phyloP scores from a whole-genome alignment of 1,140 invertebrate genomes.

The Drosophila aff. region DNA sequence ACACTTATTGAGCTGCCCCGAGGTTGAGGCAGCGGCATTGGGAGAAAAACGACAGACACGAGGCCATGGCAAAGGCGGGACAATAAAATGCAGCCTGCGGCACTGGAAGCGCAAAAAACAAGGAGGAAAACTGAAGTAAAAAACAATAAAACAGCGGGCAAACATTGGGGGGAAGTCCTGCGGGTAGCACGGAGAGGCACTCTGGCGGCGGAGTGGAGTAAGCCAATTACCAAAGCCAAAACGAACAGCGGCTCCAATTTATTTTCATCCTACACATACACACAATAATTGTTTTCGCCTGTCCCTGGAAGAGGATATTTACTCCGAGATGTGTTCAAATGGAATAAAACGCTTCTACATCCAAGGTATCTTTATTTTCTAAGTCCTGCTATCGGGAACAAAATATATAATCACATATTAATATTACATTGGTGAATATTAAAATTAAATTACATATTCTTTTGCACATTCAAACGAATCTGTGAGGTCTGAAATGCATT shows the following conservation, averaged over 20 bases:
- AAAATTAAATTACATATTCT: too few species aligned
- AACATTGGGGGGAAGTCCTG: slow-evolving; percentile 12
- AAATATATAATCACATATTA: background rate
- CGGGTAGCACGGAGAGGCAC: background rate
- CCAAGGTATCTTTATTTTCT: background rate
- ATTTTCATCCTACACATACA: slow-evolving; percentile 32
- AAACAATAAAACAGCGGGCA: slow-evolving; percentile 14
- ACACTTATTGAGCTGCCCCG: slow-evolving; percentile 62
- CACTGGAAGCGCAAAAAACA: slow-evolving; percentile 13
- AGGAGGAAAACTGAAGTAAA: background rate
- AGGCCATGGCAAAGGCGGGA: slow-evolving; percentile 40
- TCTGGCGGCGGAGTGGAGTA: slow-evolving; percentile 8
- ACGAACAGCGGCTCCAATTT: slow-evolving; percentile 41
- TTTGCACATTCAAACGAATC: background rate
- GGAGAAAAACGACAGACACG: slow-evolving; percentile 7
- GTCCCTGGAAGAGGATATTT: background rate
- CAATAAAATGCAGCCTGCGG: slow-evolving; percentile 74
- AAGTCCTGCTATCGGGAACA: background rate
- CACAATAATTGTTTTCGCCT: slow-evolving; percentile 29
- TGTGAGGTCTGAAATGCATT: background rate
- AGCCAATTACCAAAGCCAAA: slow-evolving; percentile 58
- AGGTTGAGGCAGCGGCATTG: slow-evolving; percentile 21
- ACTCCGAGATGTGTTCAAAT: background rate
- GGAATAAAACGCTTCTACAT: background rate
- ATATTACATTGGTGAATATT: background rate